phyloP scores from a whole-genome alignment of 2,888 invertebrate species.

The Nephrotoma appendiculata region DNA sequence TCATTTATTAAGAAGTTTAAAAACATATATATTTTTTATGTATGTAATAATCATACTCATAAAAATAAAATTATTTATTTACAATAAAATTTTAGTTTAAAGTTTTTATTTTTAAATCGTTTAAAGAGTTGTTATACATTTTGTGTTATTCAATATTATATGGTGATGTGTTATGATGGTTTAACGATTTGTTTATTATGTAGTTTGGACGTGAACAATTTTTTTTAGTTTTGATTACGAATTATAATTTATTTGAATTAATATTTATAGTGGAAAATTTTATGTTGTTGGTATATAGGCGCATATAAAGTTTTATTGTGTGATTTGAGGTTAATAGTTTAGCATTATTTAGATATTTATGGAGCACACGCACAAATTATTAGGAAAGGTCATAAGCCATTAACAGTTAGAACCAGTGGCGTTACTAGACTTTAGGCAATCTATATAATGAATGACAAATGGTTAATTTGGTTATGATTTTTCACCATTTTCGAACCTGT shows the following conservation, averaged over 20 bases:
- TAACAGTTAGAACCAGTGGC: too few species aligned
- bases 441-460: too few species aligned
- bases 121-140: background rate
- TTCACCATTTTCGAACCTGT: too few species aligned
- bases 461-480: too few species aligned
- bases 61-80: background rate
- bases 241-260: background rate
- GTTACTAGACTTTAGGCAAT: too few species aligned
- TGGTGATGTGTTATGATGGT: background rate
- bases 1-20: background rate
- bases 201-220: background rate
- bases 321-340: background rate
- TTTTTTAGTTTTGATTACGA: background rate
- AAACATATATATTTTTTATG: background rate
- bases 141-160: background rate
- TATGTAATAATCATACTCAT: background rate
- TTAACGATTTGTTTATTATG: background rate
- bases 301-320: background rate
- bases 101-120: background rate
- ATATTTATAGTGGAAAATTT: background rate
- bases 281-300: background rate
- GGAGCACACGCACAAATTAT: too few species aligned
- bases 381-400: too few species aligned
- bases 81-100: background rate
- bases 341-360: too few species aligned